phyloP scores from a whole-genome alignment of 2,113 vertebrate genomes.

The Salvelinus namaycush region DNA sequence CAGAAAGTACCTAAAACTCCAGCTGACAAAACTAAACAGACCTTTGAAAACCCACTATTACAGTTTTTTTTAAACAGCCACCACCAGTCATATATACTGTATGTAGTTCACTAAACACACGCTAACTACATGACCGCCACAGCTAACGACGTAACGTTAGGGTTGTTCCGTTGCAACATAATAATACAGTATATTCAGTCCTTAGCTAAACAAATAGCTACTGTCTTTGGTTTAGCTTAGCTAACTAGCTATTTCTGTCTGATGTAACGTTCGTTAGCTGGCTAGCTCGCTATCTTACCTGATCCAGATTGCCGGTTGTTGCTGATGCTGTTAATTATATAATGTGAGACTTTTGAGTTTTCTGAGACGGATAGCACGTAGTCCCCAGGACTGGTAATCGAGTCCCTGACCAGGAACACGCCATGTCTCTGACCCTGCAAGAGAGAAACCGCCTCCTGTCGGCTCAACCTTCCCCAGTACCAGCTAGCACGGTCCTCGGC shows the following conservation, averaged over 20 bases:
- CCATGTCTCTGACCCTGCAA: slow-evolving; percentile 94
- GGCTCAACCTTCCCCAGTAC: slow-evolving; percentile 91
- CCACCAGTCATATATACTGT: no score
- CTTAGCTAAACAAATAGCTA: no score
- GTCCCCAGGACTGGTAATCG: slow-evolving; percentile 91
- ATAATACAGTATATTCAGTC: no score
- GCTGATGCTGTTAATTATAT: slow-evolving; percentile 95
- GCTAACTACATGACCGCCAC: no score
- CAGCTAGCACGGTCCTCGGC: slow-evolving; percentile 90
- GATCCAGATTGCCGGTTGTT: slow-evolving; percentile 78
- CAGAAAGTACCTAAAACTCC: not conserved
- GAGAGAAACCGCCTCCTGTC: slow-evolving; percentile 86
- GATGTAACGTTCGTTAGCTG: not conserved
- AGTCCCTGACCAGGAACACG: slow-evolving; percentile 94
- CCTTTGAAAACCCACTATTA: no score
- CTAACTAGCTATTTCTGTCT: not conserved
- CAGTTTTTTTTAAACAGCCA: no score
- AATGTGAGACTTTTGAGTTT: slow-evolving; percentile 97
- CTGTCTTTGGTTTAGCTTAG: not conserved
- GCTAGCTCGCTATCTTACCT: slow-evolving; percentile 56
- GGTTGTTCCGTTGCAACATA: no score
- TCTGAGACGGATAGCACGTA: slow-evolving; percentile 96
- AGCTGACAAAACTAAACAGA: not conserved
- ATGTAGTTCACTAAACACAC: no score
- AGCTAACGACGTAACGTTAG: no score